phyloP scores from a whole-genome alignment of 1,140 invertebrate genomes.

The Bombus cullumanus region DNA sequence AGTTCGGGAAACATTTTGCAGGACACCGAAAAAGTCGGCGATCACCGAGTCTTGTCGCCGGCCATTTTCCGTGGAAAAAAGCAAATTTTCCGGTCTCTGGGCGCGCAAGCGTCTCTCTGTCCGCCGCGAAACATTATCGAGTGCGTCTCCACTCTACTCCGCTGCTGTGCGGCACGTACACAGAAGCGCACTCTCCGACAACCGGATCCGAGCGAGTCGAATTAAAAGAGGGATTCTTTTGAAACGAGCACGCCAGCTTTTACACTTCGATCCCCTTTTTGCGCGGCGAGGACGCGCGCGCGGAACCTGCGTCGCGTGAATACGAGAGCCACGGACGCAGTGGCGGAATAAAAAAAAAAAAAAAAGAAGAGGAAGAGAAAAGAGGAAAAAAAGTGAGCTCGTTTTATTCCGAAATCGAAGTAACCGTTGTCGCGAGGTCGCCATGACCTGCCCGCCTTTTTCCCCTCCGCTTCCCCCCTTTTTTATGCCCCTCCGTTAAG shows the following conservation, averaged over 20 bases:
- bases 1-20: not conserved
- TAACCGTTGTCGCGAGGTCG: constrained; percentile 56
- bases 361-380: not conserved
- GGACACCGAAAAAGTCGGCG: not conserved
- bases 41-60: too few species aligned
- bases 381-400: not conserved
- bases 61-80: not conserved
- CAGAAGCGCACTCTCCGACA: constrained; percentile 34
- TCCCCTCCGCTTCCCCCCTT: not conserved
- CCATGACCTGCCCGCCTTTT: constrained; percentile 44
- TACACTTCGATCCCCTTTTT: constrained; percentile 53
- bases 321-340: constrained; percentile 35
- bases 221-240: constrained; percentile 56
- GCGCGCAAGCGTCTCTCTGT: not conserved
- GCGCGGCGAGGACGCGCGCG: not conserved
- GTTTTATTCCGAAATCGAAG: constrained; percentile 64
- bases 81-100: not conserved
- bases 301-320: constrained; percentile 46
- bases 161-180: constrained; percentile 9
- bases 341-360: not conserved
- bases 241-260: constrained; percentile 55
- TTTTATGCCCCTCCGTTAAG: not conserved
- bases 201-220: constrained; percentile 45
- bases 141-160: constrained; percentile 4
- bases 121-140: constrained; percentile 28